phyloP scores from a whole-genome alignment of 2,113 vertebrate species.

The Psephotus haematonotus region DNA sequence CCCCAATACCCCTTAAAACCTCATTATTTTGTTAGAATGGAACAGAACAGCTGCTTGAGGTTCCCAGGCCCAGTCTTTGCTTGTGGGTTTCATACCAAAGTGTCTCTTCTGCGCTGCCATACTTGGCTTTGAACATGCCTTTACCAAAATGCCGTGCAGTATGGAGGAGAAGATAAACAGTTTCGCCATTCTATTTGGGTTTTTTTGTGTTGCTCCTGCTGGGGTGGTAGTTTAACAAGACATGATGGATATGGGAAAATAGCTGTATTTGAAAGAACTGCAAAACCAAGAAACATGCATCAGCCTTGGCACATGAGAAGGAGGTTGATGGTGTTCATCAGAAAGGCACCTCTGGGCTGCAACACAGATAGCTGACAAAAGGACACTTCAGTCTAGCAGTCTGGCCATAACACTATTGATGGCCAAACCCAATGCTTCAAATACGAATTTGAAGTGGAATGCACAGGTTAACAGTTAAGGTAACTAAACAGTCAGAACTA shows the following conservation, averaged over 20 bases:
- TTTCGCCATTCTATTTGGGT: not conserved
- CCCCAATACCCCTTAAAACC: not conserved
- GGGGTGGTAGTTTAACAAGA: not conserved
- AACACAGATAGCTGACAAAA: not conserved
- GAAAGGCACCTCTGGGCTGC: not conserved
- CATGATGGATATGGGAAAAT: not conserved
- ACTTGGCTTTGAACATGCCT: rapidly evolving
- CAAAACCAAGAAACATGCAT: not conserved
- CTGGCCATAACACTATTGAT: not conserved
- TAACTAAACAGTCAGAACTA: not conserved
- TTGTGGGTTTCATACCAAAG: not conserved
- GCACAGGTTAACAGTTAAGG: not conserved
- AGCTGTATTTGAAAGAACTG: not conserved
- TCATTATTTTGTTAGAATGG: not conserved
- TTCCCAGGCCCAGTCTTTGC: not conserved
- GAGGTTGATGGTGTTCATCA: not conserved
- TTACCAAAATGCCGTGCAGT: not conserved
- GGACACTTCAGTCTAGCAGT: rapidly evolving
- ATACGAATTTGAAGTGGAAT: not conserved
- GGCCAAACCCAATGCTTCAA: not conserved
- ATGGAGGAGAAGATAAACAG: not conserved
- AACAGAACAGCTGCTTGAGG: not conserved
- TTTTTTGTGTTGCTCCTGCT: not conserved
- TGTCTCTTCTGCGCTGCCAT: rapidly evolving
- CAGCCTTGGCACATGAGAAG: not conserved